These are phyloP conservation scores for Tupiocoris notatus DNA, from an alignment of 2,888 invertebrate species.

Conservation along the genomic window DNA sequence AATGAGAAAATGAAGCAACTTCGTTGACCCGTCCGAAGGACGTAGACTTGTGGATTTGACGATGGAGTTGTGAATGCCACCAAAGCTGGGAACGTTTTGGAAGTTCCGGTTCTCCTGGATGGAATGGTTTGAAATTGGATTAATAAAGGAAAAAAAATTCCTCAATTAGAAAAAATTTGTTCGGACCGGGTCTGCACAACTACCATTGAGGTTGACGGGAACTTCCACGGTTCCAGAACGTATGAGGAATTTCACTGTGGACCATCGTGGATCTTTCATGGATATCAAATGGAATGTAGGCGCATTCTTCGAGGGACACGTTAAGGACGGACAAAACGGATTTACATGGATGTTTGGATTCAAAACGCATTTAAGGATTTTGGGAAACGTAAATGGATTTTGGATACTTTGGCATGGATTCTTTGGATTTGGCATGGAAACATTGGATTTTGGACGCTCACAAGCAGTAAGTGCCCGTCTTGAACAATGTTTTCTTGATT, in stretches of 20 bases:
- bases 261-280: background rate
- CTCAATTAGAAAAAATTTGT: too few relatives aligned
- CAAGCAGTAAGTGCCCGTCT: constrained; percentile 30
- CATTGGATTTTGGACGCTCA: constrained; percentile 32
- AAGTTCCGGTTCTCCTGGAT: constrained; percentile 24
- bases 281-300: background rate
- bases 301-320: background rate
- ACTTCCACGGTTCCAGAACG: constrained; percentile 15
- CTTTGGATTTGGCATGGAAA: constrained; percentile 28
- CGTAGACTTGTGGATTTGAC: background rate
- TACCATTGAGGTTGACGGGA: constrained; percentile 14
- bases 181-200: too few relatives aligned
- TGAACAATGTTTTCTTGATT: constrained; percentile 29
- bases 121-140: background rate
- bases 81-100: constrained; percentile 2
- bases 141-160: background rate
- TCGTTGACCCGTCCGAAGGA: too few relatives aligned
- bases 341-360: constrained; percentile 18
- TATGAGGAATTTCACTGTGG: background rate
- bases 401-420: constrained; percentile 8
- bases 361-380: constrained; percentile 16
- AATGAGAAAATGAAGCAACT: too few relatives aligned
- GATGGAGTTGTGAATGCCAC: background rate
- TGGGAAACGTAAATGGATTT: constrained; percentile 25
- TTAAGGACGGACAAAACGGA: background rate